Evolutionary conservation across 2,797 vertebrate species (phyloP).

Genomic region (Zenarchopterus dispar): DNA sequence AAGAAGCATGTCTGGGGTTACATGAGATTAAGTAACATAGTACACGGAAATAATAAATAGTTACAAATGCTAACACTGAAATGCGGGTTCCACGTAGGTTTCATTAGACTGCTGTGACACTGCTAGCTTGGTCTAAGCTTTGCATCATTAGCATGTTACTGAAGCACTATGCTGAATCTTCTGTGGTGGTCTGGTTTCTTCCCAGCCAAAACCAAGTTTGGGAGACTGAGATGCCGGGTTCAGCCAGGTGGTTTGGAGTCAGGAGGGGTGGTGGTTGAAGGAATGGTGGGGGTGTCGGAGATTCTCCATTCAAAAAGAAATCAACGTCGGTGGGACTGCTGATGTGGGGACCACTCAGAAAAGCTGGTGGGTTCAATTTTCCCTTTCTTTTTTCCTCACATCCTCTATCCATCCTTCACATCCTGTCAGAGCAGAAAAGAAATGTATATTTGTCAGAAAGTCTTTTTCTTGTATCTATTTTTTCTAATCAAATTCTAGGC

Average conservation of each 20-base stretch:
- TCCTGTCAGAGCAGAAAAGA: constrained; percentile 78
- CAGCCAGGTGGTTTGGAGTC: neutral
- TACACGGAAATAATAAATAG: constrained; percentile 76
- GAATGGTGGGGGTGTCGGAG: constrained; percentile 24
- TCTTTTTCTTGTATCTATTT: too few relatives aligned
- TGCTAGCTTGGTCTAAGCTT: constrained; percentile 66
- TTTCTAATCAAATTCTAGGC: too few relatives aligned
- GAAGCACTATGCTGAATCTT: constrained; percentile 70
- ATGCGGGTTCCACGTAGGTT: constrained; percentile 62
- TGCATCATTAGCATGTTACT: constrained; percentile 72
- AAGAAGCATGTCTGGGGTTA: constrained; percentile 70
- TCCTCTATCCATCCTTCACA: constrained; percentile 73
- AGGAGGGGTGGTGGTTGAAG: constrained; percentile 12
- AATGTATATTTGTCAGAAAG: constrained; percentile 13
- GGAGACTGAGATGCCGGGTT: constrained; percentile 19
- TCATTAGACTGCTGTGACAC: constrained; percentile 61
- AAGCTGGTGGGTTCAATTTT: constrained; percentile 53
- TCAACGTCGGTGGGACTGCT: constrained; percentile 47
- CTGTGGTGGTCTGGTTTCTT: constrained; percentile 40
- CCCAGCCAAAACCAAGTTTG: constrained; percentile 38
- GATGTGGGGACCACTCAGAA: constrained; percentile 50
- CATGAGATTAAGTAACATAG: constrained; percentile 70
- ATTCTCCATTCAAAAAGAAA: constrained; percentile 56
- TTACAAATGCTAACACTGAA: constrained; percentile 72
- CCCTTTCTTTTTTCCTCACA: constrained; percentile 21